phyloP scores from a whole-genome alignment of 2,888 invertebrate species.

The Ophioninae sp. region DNA sequence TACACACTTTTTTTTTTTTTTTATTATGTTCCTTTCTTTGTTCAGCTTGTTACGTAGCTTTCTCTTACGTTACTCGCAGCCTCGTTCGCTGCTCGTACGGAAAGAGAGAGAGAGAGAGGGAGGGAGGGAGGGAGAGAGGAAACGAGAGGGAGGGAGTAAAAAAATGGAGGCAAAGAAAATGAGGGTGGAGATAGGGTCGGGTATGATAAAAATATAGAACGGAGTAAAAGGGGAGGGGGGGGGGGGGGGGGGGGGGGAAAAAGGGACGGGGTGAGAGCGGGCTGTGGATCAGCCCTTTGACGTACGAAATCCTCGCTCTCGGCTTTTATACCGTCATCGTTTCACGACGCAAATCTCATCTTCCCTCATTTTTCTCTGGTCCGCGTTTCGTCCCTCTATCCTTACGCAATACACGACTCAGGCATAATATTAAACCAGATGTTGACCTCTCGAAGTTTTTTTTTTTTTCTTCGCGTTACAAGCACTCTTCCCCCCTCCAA shows the following conservation, averaged over 20 bases:
- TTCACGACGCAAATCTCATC: constrained; percentile 28
- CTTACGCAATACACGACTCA: neutral
- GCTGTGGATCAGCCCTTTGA: constrained; percentile 16
- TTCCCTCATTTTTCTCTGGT: constrained; percentile 19
- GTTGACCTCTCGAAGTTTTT: neutral
- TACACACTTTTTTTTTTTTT: no score
- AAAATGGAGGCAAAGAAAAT: neutral
- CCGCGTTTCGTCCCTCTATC: constrained; percentile 7
- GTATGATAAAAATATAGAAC: constrained; percentile 37
- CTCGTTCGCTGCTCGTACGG: neutral
- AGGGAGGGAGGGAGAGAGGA: neutral
- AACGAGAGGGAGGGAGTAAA: constrained; percentile 31
- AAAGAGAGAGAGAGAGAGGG: constrained; percentile 1
- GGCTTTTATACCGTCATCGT: constrained; percentile 10
- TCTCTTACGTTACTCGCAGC: neutral
- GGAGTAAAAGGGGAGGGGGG: no score
- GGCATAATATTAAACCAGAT: constrained; percentile 4
- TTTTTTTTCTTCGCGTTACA: no score
- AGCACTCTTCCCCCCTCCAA: no score
- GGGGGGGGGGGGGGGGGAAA: no score
- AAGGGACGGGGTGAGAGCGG: constrained; percentile 14
- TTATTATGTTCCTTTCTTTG: no score
- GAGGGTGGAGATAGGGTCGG: constrained; percentile 1
- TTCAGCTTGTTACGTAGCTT: constrained; percentile 2
- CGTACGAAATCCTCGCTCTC: constrained; percentile 23